Evolutionary conservation across 2,113 vertebrate species (phyloP), one percentile per base, ranked within the genome.

Genomic region (Pterocles burchelli): DNA sequence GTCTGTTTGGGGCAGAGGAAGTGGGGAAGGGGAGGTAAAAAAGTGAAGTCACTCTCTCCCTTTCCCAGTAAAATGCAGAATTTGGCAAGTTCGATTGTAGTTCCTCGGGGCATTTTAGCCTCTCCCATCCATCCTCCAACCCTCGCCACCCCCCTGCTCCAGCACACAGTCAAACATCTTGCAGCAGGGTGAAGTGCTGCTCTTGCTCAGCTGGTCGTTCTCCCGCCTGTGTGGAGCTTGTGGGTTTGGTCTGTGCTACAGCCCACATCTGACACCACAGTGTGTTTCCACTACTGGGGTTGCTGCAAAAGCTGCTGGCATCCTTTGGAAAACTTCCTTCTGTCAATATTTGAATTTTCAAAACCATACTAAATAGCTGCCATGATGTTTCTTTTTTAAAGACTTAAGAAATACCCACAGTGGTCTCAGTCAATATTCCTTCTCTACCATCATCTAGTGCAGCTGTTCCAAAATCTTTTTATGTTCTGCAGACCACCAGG

Each of bases 341-440:
- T 97, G 95, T 97, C 93, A 96, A 96, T 96, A 96, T 96, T 96
- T 96, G 91, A 94, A 78, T 94, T 96, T 91, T 96, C 91, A 73
- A 81, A 36, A 3, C 78, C 85, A 46, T 76, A 15, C 87, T 82
- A 79, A 96, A 94, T 88, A 94, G 85, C 90, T 96, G 92, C 90
- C 65, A 7, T 12, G 83, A 93, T 78, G 76, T 84, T 95, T 96
- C 85, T 29, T 74, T 96, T 94, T 88, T 65, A 84, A 86, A 96
- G 79, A 49, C 91, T 93, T 81, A 65, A 95, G 85, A 67, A 94
- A 88, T 5, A 74, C 88, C 89, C 79, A 22, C 95, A 94, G 93
- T 17, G 5, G 67, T 90, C 78, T 88, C 85, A 90, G 79, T 95
- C 92, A 88, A 67, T 95, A 75, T 93, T 83, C 92, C 72, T 85